These are phyloP conservation scores for Hemaris fuciformis DNA, from an alignment of 2,888 invertebrate species.

Conservation along the genomic window DNA sequence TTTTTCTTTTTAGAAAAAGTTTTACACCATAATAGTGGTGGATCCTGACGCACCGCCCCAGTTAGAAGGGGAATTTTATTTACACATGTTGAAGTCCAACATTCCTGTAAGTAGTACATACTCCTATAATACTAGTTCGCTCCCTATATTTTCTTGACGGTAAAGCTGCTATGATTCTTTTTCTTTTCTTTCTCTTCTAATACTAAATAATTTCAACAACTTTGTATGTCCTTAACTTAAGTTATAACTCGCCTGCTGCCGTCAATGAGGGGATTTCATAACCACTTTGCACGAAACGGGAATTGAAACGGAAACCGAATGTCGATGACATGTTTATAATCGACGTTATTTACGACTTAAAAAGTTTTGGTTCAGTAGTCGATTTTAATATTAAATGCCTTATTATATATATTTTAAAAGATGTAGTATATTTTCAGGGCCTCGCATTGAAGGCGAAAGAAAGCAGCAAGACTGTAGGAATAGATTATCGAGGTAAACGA, in stretches of 20 bases:
- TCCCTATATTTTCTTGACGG: too few species aligned
- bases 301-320: neutral
- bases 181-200: too few species aligned
- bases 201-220: too few species aligned
- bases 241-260: neutral
- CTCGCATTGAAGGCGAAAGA: constrained; percentile 64
- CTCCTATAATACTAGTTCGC: neutral
- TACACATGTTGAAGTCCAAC: constrained; percentile 76
- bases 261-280: too few species aligned
- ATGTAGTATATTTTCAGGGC: constrained; percentile 49
- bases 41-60: constrained; percentile 76
- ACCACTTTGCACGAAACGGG: too few species aligned
- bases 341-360: too few species aligned
- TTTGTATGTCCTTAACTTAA: too few species aligned
- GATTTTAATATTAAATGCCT: too few species aligned
- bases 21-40: constrained; percentile 71
- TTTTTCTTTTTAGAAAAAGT: constrained; percentile 65
- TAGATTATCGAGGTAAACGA: constrained; percentile 67
- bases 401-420: too few species aligned
- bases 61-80: constrained; percentile 67
- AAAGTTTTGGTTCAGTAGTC: too few species aligned
- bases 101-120: constrained; percentile 67
- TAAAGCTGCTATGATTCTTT: too few species aligned
- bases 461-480: constrained; percentile 64
- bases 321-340: neutral